Conservation (phyloP, 1,140 invertebrate species). For the Lepidurus couesii region DNA sequence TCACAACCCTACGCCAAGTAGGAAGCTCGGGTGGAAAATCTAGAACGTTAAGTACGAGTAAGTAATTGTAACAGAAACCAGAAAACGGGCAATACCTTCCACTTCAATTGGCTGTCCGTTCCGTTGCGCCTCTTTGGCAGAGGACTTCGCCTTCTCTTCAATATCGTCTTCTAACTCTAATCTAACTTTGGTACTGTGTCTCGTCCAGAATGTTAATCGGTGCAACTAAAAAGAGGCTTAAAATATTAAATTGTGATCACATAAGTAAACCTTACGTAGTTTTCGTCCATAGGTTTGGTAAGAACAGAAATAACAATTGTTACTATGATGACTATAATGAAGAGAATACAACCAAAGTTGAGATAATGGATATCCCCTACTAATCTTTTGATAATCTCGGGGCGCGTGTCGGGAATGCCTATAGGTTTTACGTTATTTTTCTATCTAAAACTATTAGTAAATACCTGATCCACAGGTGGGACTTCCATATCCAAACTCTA, state of each 20-base stretch:
- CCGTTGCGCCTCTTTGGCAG: background rate
- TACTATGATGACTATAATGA: slow-evolving; percentile 44
- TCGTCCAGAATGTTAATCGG: background rate
- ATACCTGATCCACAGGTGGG: slow-evolving; percentile 45
- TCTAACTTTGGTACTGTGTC: background rate
- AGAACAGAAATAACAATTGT: slow-evolving; percentile 45
- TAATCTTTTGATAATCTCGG: slow-evolving; percentile 42
- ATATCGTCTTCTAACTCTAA: background rate
- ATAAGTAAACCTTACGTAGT: slow-evolving; percentile 41
- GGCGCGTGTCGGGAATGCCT: slow-evolving; percentile 40
- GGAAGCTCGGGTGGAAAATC: slow-evolving; percentile 25
- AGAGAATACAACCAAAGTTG: slow-evolving; percentile 48
- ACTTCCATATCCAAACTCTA: slow-evolving; percentile 44
- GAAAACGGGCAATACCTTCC: background rate
- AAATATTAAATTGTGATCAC: background rate
- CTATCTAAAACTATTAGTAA: background rate
- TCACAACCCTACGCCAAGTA: slow-evolving; percentile 28
- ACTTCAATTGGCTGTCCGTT: background rate
- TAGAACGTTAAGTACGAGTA: background rate
- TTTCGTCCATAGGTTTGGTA: slow-evolving; percentile 45
- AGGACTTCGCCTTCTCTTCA: background rate
- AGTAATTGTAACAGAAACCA: background rate
- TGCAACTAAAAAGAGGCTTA: background rate
- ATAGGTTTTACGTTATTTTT: background rate
- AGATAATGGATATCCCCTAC: slow-evolving; percentile 50